These are phyloP conservation scores for Drosophila kambysellisi DNA, from an alignment of 2,888 invertebrate genomes.

Conservation along the genomic window DNA sequence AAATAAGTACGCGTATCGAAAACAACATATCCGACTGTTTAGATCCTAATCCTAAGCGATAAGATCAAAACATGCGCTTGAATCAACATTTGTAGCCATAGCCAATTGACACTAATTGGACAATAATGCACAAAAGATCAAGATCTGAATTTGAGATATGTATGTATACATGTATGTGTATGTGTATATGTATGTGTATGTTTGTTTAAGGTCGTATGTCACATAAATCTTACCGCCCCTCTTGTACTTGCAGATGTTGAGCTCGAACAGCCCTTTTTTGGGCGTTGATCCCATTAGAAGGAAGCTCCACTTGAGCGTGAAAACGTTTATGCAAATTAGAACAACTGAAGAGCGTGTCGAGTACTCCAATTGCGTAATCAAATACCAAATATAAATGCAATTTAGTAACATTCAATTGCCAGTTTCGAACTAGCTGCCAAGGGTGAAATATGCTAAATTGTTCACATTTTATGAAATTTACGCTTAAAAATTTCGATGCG, in stretches of 20 bases:
- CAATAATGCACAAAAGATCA: conserved; percentile 51
- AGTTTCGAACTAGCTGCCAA: conserved; percentile 32
- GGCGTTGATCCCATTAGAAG: conserved; percentile 16
- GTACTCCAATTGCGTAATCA: conserved; percentile 72
- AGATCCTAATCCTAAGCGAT: conserved; percentile 51
- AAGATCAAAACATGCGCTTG: conserved; percentile 43
- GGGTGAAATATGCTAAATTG: conserved; percentile 59
- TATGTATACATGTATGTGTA: no score
- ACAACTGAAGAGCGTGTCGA: conserved; percentile 56
- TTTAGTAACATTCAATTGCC: conserved; percentile 21
- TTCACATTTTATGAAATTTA: conserved; percentile 59
- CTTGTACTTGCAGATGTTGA: not conserved
- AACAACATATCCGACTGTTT: conserved; percentile 33
- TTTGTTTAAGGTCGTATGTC: conserved; percentile 17
- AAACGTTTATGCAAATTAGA: conserved; percentile 70
- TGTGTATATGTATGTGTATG: not conserved
- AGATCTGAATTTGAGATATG: conserved; percentile 29
- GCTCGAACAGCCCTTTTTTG: conserved; percentile 12
- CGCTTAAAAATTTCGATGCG: conserved; percentile 72
- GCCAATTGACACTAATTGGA: conserved; percentile 72
- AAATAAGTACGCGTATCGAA: conserved; percentile 14
- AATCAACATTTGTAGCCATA: conserved; percentile 30
- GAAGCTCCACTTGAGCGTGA: conserved; percentile 58
- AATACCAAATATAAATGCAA: conserved; percentile 62
- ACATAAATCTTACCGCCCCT: conserved; percentile 4